These are phyloP conservation scores for Acanthornis magna DNA, from an alignment of 2,797 vertebrate genomes.

Conservation along the genomic window DNA sequence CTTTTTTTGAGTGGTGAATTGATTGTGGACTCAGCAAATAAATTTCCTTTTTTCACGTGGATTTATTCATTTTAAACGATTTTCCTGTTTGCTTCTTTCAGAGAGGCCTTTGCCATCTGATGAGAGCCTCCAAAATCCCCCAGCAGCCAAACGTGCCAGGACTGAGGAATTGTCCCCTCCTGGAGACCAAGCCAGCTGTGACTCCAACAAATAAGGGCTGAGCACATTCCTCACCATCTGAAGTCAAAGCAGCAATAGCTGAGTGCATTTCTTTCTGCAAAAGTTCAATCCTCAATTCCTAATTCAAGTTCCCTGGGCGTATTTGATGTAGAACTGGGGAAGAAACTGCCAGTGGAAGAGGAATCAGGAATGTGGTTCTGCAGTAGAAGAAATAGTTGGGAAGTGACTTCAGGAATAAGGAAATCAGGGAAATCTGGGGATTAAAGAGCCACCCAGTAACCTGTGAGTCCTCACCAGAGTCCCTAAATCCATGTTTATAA, in stretches of 20 bases:
- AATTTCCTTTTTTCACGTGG: neutral
- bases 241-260: neutral
- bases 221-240: neutral
- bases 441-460: neutral
- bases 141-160: conserved; percentile 84
- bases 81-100: conserved; percentile 60
- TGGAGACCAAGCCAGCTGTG: neutral
- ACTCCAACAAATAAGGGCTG: neutral
- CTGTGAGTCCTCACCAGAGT: neutral
- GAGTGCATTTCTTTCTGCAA: neutral
- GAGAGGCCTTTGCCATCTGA: conserved; percentile 80
- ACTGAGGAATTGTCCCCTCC: conserved; percentile 57
- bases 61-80: neutral
- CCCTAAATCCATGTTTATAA: neutral
- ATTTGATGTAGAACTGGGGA: neutral
- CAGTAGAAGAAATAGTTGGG: neutral
- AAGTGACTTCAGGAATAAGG: neutral
- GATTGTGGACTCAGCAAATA: neutral
- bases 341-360: neutral
- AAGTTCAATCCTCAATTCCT: neutral
- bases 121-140: conserved; percentile 81
- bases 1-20: neutral
- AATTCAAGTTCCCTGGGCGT: neutral
- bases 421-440: neutral
- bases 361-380: neutral